Percentiles rank a stretch among this genome's conserved stretches.
phyloP scores from a whole-genome alignment of 2,797 vertebrate genomes.

The Paramormyrops hopkinsi region DNA sequence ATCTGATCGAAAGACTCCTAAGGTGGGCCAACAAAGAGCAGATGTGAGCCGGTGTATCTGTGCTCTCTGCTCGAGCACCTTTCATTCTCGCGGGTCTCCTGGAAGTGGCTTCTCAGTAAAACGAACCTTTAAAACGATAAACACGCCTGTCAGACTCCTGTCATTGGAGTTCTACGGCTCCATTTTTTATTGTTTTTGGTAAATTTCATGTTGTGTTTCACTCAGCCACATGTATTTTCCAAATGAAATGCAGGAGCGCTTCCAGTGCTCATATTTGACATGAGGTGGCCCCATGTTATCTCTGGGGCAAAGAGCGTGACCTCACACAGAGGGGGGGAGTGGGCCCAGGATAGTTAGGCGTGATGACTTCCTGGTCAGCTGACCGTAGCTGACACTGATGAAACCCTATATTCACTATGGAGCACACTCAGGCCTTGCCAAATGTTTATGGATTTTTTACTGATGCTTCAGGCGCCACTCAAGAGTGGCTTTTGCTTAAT shows the following conservation, averaged over 20 bases:
- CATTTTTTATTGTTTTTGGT: neutral
- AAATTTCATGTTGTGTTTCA: neutral
- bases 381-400: constrained; percentile 20
- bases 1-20: constrained; percentile 47
- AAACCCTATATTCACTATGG: constrained; percentile 11
- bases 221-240: neutral
- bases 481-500: constrained; percentile 34
- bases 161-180: neutral
- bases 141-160: constrained; percentile 15
- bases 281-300: neutral
- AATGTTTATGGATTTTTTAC: constrained; percentile 35
- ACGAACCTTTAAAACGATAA: constrained; percentile 8
- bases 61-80: constrained; percentile 34
- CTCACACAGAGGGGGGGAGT: neutral
- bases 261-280: neutral
- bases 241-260: neutral
- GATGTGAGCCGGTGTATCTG: constrained; percentile 51
- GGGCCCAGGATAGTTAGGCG: neutral
- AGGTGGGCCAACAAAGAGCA: constrained; percentile 64
- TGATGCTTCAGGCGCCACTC: constrained; percentile 37
- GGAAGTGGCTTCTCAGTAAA: neutral
- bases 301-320: neutral
- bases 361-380: constrained; percentile 19
- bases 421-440: neutral
- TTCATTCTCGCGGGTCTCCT: constrained; percentile 44